Conservation (phyloP, 1,140 invertebrate genomes). For the Lethocerus indicus region DNA sequence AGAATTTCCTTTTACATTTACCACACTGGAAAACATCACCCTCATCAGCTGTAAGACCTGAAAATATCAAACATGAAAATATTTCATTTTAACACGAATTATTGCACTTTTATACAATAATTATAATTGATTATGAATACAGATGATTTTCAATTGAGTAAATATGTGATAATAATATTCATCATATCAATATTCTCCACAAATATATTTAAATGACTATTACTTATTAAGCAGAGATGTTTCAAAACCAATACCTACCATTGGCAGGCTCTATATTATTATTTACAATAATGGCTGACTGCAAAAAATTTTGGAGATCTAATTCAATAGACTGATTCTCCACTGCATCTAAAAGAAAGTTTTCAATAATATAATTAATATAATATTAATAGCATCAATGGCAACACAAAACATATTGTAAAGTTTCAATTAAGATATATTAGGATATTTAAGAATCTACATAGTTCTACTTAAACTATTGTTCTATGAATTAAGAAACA, state of each 20-base stretch:
- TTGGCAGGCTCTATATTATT: background rate
- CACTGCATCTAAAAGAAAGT: no score
- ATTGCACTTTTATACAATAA: no score
- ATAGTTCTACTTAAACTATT: no score
- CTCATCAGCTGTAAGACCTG: constrained; percentile 25
- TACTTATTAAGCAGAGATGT: background rate
- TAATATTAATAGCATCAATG: no score
- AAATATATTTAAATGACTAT: background rate
- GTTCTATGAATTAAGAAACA: background rate
- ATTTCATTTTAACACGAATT: background rate
- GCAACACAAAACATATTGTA: no score
- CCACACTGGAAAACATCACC: constrained; percentile 50
- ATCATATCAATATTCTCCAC: no score
- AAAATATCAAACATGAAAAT: background rate
- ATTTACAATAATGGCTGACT: background rate
- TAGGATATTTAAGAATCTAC: no score
- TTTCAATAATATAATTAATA: no score
- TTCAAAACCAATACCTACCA: background rate
- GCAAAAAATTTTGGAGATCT: background rate
- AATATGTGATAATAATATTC: no score
- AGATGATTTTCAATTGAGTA: no score
- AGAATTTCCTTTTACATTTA: constrained; percentile 46
- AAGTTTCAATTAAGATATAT: no score
- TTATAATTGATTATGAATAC: no score
- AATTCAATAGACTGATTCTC: constrained; percentile 2